Percentiles rank a stretch among this genome's conserved stretches.
Conservation (phyloP, 1,140 invertebrate genomes). For the Drosophila malerkotliana region DNA sequence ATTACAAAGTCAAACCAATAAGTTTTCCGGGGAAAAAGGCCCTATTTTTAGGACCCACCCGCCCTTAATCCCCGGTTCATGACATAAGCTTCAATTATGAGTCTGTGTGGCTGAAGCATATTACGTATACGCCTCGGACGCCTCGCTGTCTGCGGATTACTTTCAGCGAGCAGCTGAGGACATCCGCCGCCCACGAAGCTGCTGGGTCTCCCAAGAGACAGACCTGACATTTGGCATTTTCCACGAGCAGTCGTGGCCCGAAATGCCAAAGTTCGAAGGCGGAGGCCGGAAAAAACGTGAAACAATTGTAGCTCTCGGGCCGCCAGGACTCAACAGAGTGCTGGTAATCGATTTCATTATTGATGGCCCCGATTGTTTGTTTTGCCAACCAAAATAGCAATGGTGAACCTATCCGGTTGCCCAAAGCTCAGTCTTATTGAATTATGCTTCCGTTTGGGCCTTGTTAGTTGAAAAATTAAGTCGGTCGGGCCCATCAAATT, state of each 20-base stretch:
- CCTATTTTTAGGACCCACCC: conserved; percentile 1
- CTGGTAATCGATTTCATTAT: conserved; percentile 45
- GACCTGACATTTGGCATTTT: conserved; percentile 67
- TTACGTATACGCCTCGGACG: conserved; percentile 64
- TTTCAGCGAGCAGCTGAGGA: conserved; percentile 1
- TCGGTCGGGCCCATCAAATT: conserved; percentile 22
- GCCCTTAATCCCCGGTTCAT: conserved; percentile 2
- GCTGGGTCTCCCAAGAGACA: conserved; percentile 13
- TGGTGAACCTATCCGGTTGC: conserved; percentile 7
- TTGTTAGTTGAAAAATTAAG: conserved; percentile 37
- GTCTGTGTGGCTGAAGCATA: conserved; percentile 24
- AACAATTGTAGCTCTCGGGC: conserved; percentile 21
- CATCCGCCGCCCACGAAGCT: conserved; percentile 23
- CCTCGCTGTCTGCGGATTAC: conserved; percentile 47
- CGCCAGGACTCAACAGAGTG: conserved; percentile 12
- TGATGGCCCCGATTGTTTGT: conserved; percentile 44
- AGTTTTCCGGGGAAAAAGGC: conserved; percentile 1
- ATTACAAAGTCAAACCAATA: conserved; percentile 36
- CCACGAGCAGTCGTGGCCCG: not conserved
- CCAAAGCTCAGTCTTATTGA: conserved; percentile 27
- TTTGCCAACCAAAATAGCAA: conserved; percentile 29
- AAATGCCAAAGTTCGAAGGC: conserved; percentile 69
- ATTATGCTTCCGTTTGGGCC: conserved; percentile 12
- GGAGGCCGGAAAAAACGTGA: conserved; percentile 34
- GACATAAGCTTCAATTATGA: conserved; percentile 46